Base-by-base conservation (phyloP, 2,113 vertebrate genomes). In the Myotis brandtii region DNA sequence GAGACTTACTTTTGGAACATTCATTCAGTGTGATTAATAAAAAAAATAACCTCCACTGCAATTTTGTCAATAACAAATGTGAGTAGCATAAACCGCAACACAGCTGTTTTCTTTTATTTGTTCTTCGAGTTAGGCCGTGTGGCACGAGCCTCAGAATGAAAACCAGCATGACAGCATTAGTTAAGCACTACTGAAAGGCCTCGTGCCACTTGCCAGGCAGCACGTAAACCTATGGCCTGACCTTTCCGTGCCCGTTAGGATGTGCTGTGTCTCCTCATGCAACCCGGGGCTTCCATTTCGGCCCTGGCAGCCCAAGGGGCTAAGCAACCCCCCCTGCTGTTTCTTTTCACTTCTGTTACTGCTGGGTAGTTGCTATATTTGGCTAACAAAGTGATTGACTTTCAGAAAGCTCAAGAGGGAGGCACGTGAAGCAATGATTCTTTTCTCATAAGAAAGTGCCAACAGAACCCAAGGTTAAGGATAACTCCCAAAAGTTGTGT, bases 71-170 rank as follows among this genome's bases (percentile, higher is more conserved):
- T 88, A 91, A 93, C 11, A 56, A 86, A 95, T 92, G 54, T 70
- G 62, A 89, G 64, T 79, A 30, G 40, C 86, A 40, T 70, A 80
- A 73, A 79, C 67, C 4, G 1, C 62, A 90, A 75, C 87, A 79
- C 82, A 95, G 96, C 54, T 95, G 88, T 95, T 95, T 96, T 85
- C 91, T 87, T 95, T 97, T 79, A 80, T 92, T 81, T 83, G 30
- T 93, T 81, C 79, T 69, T 86, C 77, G 86, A 27, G 77, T 89
- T 96, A 91, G 94, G 54, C 77, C 85, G 81, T 27, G 40, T 95
- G 85, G 48, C 32, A 37, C n/a, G 84, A 82, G 56, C 72, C 81
- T 94, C 76, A 70, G 91, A 84, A 86, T 50, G 88, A 76, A 94
- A 95, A 54, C 59, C 82, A 91, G 85, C 67, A 27, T 27, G 67